These are phyloP conservation scores for Gallirallus australis DNA, from an alignment of 2,797 vertebrate genomes.

Conservation along the genomic window DNA sequence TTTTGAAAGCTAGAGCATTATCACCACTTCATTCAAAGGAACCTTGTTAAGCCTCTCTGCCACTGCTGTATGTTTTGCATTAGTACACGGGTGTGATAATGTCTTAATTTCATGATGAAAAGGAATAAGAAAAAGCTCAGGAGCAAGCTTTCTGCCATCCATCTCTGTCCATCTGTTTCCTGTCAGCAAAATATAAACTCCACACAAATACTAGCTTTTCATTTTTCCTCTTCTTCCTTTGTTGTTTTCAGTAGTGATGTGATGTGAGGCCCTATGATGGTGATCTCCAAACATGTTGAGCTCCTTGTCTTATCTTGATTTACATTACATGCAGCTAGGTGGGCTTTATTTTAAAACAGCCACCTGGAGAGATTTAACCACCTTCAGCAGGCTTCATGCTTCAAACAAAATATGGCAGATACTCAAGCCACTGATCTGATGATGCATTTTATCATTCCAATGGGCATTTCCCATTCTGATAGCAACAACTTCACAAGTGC, in stretches of 20 bases:
- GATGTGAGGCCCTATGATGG: not conserved
- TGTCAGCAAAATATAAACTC: not conserved
- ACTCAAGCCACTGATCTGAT: constrained; percentile 15
- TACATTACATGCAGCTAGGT: not conserved
- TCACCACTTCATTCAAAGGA: not conserved
- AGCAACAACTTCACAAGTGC: not conserved
- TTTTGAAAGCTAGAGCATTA: not conserved
- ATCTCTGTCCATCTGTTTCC: not conserved
- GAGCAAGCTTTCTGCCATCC: not conserved
- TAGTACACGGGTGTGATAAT: not conserved
- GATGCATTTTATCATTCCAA: constrained; percentile 50
- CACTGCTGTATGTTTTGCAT: not conserved
- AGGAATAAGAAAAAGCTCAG: not conserved
- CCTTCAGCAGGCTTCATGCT: not conserved
- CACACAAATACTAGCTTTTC: not conserved
- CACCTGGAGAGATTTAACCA: constrained; percentile 7
- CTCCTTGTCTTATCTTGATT: constrained; percentile 11
- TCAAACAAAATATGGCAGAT: constrained; percentile 44
- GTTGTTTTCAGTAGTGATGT: not conserved
- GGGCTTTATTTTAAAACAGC: constrained; percentile 25
- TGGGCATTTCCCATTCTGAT: not conserved
- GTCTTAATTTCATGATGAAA: not conserved
- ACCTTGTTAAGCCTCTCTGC: not conserved
- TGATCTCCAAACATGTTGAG: not conserved
- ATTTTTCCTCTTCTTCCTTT: not conserved